A percentile compares a stretch with the other conserved stretches of the same genome.
phyloP scores from a whole-genome alignment of 2,113 vertebrate genomes.

The Equus quagga region DNA sequence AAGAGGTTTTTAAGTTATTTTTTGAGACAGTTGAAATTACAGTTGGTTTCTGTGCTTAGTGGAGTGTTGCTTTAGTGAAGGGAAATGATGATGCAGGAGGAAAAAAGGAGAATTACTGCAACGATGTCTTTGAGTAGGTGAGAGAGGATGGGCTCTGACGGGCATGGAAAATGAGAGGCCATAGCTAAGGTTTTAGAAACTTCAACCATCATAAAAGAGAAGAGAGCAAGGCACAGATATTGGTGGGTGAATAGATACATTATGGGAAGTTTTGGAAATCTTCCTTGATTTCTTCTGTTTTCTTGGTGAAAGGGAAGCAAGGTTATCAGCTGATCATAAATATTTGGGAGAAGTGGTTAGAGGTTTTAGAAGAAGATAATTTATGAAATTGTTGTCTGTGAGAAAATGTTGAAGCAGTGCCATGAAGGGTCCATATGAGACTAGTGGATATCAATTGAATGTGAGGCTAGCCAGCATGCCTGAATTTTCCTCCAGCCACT shows the following conservation, averaged over 20 bases:
- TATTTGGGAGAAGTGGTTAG: rapidly evolving
- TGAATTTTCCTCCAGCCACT: not conserved
- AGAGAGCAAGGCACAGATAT: not conserved
- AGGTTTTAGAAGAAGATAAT: not conserved
- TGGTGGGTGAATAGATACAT: not conserved
- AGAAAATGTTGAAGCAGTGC: not conserved
- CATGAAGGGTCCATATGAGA: not conserved
- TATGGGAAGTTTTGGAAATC: not conserved
- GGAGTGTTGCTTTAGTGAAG: not conserved
- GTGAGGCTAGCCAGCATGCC: not conserved
- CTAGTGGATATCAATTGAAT: not conserved
- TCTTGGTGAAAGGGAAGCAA: not conserved
- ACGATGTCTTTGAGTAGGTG: not conserved
- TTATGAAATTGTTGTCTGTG: not conserved
- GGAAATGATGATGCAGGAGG: not conserved
- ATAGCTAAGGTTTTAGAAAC: not conserved
- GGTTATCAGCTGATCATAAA: not conserved
- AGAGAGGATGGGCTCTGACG: not conserved
- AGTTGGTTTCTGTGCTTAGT: not conserved
- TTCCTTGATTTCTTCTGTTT: not conserved
- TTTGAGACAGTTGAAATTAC: not conserved
- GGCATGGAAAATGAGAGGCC: not conserved
- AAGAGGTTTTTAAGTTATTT: not conserved
- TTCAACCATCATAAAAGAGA: not conserved
- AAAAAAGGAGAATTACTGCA: not conserved